A percentile compares a stretch with the other conserved stretches of the same genome.
Conservation (phyloP, 2,113 vertebrate species). For the Gallinago paraguaiae region DNA sequence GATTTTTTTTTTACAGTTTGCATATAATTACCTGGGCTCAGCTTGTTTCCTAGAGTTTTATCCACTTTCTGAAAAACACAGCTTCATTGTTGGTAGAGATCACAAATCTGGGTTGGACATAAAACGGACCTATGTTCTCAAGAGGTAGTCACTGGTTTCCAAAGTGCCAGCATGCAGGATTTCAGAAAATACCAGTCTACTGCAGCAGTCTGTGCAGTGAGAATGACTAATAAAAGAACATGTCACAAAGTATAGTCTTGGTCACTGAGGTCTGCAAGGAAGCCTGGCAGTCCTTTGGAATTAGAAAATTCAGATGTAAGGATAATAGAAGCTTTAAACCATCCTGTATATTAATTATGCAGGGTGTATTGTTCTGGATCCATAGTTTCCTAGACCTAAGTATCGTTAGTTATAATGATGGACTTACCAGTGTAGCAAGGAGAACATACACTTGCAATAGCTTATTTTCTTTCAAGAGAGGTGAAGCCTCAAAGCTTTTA, state of each 20-base stretch:
- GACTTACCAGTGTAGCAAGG: background rate
- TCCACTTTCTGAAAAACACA: background rate
- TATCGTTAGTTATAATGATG: background rate
- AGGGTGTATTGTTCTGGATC: background rate
- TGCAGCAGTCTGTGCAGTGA: background rate
- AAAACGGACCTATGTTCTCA: background rate
- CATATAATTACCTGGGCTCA: background rate
- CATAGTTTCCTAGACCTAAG: background rate
- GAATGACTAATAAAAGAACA: background rate
- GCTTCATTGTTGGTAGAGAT: background rate
- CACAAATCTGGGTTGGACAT: background rate
- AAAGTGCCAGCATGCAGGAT: background rate
- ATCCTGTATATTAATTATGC: background rate
- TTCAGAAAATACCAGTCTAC: background rate
- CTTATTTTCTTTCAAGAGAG: background rate
- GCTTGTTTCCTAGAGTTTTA: background rate
- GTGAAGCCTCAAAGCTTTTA: background rate
- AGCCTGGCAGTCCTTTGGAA: background rate
- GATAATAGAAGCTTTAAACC: background rate
- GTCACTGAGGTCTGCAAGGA: background rate
- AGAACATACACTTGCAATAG: background rate
- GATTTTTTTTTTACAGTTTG: background rate
- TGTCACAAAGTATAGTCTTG: background rate
- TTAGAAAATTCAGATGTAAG: background rate
- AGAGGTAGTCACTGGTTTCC: background rate